phyloP scores from a whole-genome alignment of 2,113 vertebrate genomes.

The Lethenteron camtschaticum region DNA sequence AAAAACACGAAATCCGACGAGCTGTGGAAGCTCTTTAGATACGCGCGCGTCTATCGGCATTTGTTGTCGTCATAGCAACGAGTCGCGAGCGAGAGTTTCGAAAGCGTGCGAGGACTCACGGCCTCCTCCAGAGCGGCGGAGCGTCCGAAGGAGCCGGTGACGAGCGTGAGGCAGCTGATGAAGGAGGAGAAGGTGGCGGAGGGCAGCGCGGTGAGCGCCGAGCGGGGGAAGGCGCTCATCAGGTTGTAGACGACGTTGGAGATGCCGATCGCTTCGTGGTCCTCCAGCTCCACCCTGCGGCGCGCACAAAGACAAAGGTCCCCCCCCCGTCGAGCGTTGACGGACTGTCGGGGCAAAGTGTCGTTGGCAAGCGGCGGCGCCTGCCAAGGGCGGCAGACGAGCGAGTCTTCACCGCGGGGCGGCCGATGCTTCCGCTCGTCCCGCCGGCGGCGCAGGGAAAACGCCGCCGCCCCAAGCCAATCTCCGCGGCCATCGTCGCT shows the following conservation, averaged over 20 bases:
- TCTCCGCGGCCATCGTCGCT: no score
- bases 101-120: constrained; percentile 29
- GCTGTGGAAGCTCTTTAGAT: no score
- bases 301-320: constrained; percentile 16
- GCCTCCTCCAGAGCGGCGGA: constrained; percentile 93
- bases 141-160: constrained; percentile 88
- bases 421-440: no score
- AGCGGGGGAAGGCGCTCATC: constrained; percentile 83
- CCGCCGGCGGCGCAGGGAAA: no score
- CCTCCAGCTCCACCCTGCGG: constrained; percentile 85
- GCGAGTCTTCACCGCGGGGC: no score
- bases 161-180: constrained; percentile 85
- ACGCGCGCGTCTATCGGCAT: no score
- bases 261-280: constrained; percentile 89
- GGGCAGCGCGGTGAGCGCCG: constrained; percentile 69
- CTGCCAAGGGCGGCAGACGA: no score
- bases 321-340: constrained; percentile 84
- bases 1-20: no score
- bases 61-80: no score
- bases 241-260: constrained; percentile 91
- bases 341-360: constrained; percentile 87
- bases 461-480: no score
- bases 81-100: no score
- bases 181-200: constrained; percentile 88
- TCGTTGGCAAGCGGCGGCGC: constrained; percentile 11